Percentiles rank a stretch among this genome's conserved stretches.
Evolutionary conservation across 2,113 vertebrate species (phyloP).

Genomic region (Tetrax tetrax): DNA sequence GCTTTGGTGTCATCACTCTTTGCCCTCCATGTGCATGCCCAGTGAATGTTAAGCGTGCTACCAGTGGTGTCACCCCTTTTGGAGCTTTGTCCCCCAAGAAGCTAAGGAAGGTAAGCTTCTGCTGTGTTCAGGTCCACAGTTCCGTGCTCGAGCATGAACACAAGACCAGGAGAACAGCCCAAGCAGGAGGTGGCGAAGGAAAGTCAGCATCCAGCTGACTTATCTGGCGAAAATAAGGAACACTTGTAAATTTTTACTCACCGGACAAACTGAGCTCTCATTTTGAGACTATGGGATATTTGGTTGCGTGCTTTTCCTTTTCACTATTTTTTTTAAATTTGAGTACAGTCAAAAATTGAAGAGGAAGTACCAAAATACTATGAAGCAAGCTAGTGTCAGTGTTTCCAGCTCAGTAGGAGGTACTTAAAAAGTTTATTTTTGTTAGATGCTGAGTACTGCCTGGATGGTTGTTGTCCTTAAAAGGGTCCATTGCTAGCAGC

Average conservation of each 20-base stretch:
- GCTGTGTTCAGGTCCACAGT: neutral
- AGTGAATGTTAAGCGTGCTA: neutral
- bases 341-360: neutral
- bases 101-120: neutral
- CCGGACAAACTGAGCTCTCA: neutral
- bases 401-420: neutral
- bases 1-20: neutral
- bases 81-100: neutral
- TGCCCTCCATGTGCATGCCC: neutral
- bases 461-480: neutral
- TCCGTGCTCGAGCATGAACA: fast-evolving
- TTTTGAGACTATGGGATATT: neutral
- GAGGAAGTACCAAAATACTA: neutral
- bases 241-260: neutral
- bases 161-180: neutral
- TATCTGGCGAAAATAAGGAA: neutral
- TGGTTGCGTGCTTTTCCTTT: neutral
- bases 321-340: neutral
- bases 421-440: neutral
- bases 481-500: neutral
- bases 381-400: neutral
- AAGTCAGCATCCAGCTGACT: neutral
- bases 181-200: neutral
- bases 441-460: neutral
- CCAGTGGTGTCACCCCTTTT: neutral